phyloP scores from a whole-genome alignment of 2,888 invertebrate species.

The Coremacera marginata region DNA sequence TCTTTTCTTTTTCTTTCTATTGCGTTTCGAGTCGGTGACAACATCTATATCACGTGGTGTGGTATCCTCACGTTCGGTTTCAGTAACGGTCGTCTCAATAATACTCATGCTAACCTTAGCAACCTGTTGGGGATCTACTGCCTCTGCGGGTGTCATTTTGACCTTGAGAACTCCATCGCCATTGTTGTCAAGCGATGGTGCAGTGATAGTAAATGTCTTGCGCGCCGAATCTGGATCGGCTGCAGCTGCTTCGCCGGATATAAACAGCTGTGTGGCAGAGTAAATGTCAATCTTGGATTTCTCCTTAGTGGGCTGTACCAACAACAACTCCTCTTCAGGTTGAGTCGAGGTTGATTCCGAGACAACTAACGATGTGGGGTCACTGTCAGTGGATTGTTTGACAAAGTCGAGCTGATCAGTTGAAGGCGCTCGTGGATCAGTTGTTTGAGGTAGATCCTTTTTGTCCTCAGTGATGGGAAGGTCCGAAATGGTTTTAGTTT shows the following conservation, averaged over 20 bases:
- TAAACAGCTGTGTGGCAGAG: conserved; percentile 63
- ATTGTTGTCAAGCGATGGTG: conserved; percentile 68
- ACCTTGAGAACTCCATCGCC: conserved; percentile 63
- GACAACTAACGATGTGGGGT: conserved; percentile 6
- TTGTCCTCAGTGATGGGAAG: background rate
- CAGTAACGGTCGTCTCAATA: conserved; percentile 59
- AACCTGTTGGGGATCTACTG: conserved; percentile 16
- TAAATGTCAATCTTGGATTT: conserved; percentile 55
- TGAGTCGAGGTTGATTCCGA: background rate
- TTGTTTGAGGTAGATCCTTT: conserved; percentile 20
- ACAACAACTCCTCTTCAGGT: conserved; percentile 27
- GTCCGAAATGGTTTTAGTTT: background rate
- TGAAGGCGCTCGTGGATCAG: background rate
- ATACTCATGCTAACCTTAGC: conserved; percentile 65
- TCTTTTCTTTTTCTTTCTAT: conserved; percentile 77
- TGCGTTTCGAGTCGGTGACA: conserved; percentile 72
- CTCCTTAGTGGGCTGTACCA: conserved; percentile 20
- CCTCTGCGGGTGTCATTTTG: conserved; percentile 50
- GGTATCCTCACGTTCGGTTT: conserved; percentile 42
- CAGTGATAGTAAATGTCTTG: conserved; percentile 60
- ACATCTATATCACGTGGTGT: conserved; percentile 58
- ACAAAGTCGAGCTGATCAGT: background rate
- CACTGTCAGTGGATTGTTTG: conserved; percentile 10
- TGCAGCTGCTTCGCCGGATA: conserved; percentile 60
- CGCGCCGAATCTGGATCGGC: conserved; percentile 52